Evolutionary conservation across 2,888 invertebrate species (phyloP), one percentile per base, ranked within the genome.

Genomic region (Caenorhabditis sp.): DNA sequence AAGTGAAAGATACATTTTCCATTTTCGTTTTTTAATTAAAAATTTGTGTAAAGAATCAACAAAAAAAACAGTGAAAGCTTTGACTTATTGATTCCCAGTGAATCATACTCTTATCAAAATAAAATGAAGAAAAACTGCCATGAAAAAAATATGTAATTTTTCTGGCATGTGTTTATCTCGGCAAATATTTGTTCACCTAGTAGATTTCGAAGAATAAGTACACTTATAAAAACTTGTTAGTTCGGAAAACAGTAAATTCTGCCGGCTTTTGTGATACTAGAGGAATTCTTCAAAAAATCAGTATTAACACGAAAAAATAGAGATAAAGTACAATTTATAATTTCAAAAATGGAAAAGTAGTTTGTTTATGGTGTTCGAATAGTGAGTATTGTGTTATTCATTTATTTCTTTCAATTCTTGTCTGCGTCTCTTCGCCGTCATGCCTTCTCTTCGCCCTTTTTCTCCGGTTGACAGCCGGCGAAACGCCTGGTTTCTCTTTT

Each of bases 341-440:
- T 60, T 50, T 52, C 60, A 52, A 38, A 63, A 63, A 57, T 63
- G 58, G 60, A 69, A 65, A 65, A 70, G 65, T 70, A 65, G 70
- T 65, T 65, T 65, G 65, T 65, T 60, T 70, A 59, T 65, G 64
- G 70, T 70, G 43, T 43, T 43, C 62, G 64, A 43, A n/a, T 26
- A 26, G 52, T 59, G 43, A 14, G 43, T 43, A 43, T 43, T 43
- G 43, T 43, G 43, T 43, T 43, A 43, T 43, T 43, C 17, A 43
- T 7, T 43, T 27, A 31, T 21, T 64, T 50, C 64, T 58, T 58
- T 49, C 58, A 57, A 64, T 14, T 57, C 57, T 57, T 63, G 50
- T 58, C 64, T 64, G 52, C 58, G 64, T 43, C 27, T 64, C 64
- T 50, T 23, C 50, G 8, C 27, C 49, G 59, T 26, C 52, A 52